Base-by-base conservation (phyloP, 23 tunicate species). In the Halocynthia aurantium region DNA sequence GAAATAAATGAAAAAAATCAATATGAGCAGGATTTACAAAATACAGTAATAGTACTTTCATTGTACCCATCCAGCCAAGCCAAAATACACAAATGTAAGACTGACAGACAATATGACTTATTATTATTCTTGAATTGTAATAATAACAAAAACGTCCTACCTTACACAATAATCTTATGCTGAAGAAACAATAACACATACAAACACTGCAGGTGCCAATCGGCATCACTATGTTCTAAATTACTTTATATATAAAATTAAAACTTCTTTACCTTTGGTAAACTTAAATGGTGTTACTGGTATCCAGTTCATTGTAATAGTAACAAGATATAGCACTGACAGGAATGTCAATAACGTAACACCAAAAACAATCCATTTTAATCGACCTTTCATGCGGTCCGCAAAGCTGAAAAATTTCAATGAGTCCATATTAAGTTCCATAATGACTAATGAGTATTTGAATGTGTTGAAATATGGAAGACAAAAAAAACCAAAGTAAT, bases 291-390 rank as follows among this genome's bases (percentile, higher is more conserved):
- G 70, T 20, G 70, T 11, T 5, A 74, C 56, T 22, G 21, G 21
- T 62, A 74, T 51, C 78, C 78, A 74, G 5, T 54, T 44, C 67
- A 74, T 0, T 0, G 56, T 54, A 5, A 56, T 74, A 10, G 31
- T 55, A 13, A 50, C 78, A 8, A 74, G 78, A 54, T 21, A 74
- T 10, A 74, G 6, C 31, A 74, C 55, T 56, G 63, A 8, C 8
- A 74, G 22, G 31, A 54, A 52, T 44, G 56, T 74, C 2, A 74
- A 12, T 20, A 53, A 13, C 55, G 55, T 54, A 54, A 62, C 55
- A 18, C 50, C 8, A 7, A 74, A 74, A 20, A 74, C 18, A 18
- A 74, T 53, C 78, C 78, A 74, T 54, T 74, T 74, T 20, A 74
- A 51, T 54, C 21, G 55, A 11, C 78, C 78, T 18, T 74, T 74